phyloP scores from a whole-genome alignment of 2,797 vertebrate species.

The Spea hammondii region DNA sequence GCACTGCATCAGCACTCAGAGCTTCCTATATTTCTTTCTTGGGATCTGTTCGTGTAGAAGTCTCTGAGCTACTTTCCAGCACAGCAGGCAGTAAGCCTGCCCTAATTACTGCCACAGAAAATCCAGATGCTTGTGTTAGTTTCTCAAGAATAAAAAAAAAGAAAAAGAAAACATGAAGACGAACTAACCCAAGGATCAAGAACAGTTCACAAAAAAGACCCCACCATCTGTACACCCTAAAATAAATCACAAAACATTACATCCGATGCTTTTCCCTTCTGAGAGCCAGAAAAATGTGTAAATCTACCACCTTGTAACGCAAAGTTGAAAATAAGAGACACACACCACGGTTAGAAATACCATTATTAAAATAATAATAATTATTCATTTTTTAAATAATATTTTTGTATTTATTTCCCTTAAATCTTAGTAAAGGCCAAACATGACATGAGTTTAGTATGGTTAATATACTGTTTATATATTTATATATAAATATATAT shows the following conservation, averaged over 20 bases:
- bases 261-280: too few species aligned
- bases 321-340: too few species aligned
- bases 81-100: constrained; percentile 56
- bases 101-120: constrained; percentile 61
- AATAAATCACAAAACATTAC: not conserved
- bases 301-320: too few species aligned
- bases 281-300: too few species aligned
- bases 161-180: constrained; percentile 56
- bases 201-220: constrained; percentile 54
- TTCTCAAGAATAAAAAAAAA: constrained; percentile 55
- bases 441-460: too few species aligned
- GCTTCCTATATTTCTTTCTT: constrained; percentile 49
- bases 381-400: too few species aligned
- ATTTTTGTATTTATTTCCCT: too few species aligned
- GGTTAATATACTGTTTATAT: too few species aligned
- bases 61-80: constrained; percentile 54
- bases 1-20: constrained; percentile 26
- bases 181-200: constrained; percentile 56
- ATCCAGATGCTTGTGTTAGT: constrained; percentile 63
- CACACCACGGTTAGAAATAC: too few species aligned
- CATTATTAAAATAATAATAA: too few species aligned
- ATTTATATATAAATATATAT: too few species aligned
- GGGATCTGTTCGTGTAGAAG: constrained; percentile 51
- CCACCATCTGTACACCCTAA: not conserved
- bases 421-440: too few species aligned